Evolutionary conservation across 1,140 invertebrate genomes (phyloP), one percentile per base, ranked within the genome.

Genomic region (Oreohelix idahoensis): DNA sequence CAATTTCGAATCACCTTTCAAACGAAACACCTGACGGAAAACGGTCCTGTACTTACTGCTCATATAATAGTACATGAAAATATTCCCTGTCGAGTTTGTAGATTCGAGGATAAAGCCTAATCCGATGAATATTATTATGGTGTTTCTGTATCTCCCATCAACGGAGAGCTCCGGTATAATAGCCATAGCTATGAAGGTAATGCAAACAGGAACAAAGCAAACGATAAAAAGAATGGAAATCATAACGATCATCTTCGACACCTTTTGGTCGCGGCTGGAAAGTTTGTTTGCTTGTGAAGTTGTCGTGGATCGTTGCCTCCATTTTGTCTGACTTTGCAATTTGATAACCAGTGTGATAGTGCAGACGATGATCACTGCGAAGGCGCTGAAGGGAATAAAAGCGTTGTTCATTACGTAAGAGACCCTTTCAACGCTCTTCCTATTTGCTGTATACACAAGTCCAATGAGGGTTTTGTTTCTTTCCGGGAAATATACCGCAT

Each of bases 21-120:
- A 23, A 58, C 26, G 10, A 39, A 78, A 78, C 10, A 63, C 17
- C 32, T 58, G n/a, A 26, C 36, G 29, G 32, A 78, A 78, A 23
- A 78, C 76, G 10, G 32, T 15, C 5, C 76, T 4, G 76, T 78
- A 78, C 10, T n/a, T 36, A 17, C 39, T 51, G 38, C 76, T 78
- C 76, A 78, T 78, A 29, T 58, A 20, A 36, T 78, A 78, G 32
- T 78, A 78, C 29, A 78, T 78, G 76, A 78, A 78, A 36, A 78
- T 78, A 39, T 78, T 78, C 26, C 35, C 39, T 26, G 76, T 26
- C 29, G 76, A 78, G 35, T 78, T 78, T 10, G 51, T 78, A 23
- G 45, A 53, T 39, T 78, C 76, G 29, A 78, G 76, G 36, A 78
- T 58, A 42, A 51, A 78, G 1, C 23, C 49, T 17, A 78, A 78